Base-by-base conservation (phyloP, 2,888 invertebrate genomes). In the Suillia variegata region DNA sequence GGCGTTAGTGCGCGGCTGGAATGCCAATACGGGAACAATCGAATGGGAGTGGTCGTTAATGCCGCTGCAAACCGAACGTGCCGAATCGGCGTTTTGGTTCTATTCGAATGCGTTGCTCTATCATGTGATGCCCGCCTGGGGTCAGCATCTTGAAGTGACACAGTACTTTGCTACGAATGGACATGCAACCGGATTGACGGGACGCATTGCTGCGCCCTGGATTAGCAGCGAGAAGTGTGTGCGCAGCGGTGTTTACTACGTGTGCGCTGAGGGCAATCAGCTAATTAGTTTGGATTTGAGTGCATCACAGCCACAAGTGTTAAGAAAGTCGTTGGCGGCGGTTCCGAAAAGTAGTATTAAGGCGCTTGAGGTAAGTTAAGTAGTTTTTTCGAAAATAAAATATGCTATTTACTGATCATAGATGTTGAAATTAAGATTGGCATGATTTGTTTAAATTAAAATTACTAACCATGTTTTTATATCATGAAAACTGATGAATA, bases 1-100 rank as follows among this genome's bases (percentile, higher is more conserved):
- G 0, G 89, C 88, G 65, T 81, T 91, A 53, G 87, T 93, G 13
- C 84, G 94, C 63, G 90, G 89, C 31, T 95, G 94, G 93, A 91
- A 93, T 74, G 81, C 89, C 5, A 85, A 86, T 33, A 87, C 87
- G 67, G 94, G 88, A 17, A 82, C 88, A 42, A 83, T 92, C 2
- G 79, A 88, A n/a, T 89, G 87, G 84, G 92, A 93, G 79, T 93
- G 93, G 93, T 87, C 87, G 0, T 69, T 89, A n/a, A 76, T 77
- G 71, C 79, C 82, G 1, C 42, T 79, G 1, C 75, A 79, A 26
- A 66, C 73, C 0, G 78, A 79, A 13, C 73, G 73, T 3, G 83
- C 84, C 0, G 82, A 84, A 13, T 78, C 82, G 61, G 84, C 85
- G 0, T 82, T 85, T 61, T 89, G 88, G 86, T 85, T 86, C 81